phyloP scores from a whole-genome alignment of 2,888 invertebrate species.

The Tolmerus cingulatus region DNA sequence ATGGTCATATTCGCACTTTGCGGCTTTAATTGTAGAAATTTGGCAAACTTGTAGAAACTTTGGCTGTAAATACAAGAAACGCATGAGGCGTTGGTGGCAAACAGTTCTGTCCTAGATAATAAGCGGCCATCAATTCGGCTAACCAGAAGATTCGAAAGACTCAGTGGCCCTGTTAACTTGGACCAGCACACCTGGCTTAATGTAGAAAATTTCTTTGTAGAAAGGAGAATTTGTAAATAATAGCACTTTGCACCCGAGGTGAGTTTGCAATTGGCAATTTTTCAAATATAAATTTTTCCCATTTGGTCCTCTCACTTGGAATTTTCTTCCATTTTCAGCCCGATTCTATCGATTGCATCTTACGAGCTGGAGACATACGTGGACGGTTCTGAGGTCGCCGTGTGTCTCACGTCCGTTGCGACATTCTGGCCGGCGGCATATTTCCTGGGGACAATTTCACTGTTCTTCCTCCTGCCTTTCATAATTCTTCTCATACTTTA shows the following conservation, averaged over 20 bases:
- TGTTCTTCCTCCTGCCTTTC: slow-evolving; percentile 87
- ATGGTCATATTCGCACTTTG: not conserved
- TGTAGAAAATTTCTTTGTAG: slow-evolving; percentile 39
- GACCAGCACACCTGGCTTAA: slow-evolving; percentile 9
- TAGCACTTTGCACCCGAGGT: not conserved
- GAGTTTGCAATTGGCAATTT: not conserved
- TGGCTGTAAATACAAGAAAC: slow-evolving; percentile 20
- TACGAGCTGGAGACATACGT: slow-evolving; percentile 76
- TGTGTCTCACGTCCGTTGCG: slow-evolving; percentile 82
- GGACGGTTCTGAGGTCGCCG: slow-evolving; percentile 74
- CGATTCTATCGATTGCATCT: slow-evolving; percentile 82
- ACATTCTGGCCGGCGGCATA: slow-evolving; percentile 81
- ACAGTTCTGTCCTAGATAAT: slow-evolving; percentile 22
- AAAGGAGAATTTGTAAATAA: slow-evolving; percentile 32
- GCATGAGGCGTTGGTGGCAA: slow-evolving; percentile 12
- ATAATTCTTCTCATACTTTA: slow-evolving; percentile 82
- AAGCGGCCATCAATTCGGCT: slow-evolving; percentile 2
- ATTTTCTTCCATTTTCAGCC: slow-evolving; percentile 69
- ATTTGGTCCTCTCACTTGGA: not conserved
- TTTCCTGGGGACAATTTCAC: slow-evolving; percentile 79
- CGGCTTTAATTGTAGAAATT: slow-evolving; percentile 7
- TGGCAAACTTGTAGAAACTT: not conserved
- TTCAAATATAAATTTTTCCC: not conserved
- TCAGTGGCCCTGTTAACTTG: slow-evolving; percentile 16
- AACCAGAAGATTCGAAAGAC: not conserved